Evolutionary conservation across 2,888 invertebrate genomes (phyloP).

Genomic region (Shargacucullia verbasci): DNA sequence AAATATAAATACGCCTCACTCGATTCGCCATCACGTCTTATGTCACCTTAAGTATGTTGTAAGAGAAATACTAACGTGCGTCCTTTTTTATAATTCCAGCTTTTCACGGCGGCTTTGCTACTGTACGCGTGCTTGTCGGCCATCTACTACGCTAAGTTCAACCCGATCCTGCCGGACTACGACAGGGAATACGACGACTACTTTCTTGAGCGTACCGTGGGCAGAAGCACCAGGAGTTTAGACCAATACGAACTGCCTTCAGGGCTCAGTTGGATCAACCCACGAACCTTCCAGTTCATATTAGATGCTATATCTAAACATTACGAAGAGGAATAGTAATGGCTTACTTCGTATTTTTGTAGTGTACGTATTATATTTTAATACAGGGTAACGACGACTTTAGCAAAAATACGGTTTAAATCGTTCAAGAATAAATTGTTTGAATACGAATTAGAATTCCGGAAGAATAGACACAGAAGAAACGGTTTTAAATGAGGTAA

Average conservation of each 20-base stretch:
- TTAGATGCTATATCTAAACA: conserved; percentile 87
- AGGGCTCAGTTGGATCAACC: conserved; percentile 88
- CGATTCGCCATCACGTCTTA: no score
- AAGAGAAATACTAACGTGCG: not conserved
- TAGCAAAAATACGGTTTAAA: conserved; percentile 2
- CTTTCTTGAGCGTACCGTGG: conserved; percentile 91
- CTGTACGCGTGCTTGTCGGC: conserved; percentile 96
- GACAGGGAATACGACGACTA: conserved; percentile 93
- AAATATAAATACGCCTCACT: no score
- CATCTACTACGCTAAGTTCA: conserved; percentile 96
- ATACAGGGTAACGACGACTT: conserved; percentile 51
- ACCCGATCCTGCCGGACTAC: conserved; percentile 94
- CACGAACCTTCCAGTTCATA: conserved; percentile 91
- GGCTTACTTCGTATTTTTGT: not conserved
- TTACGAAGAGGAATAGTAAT: conserved; percentile 70
- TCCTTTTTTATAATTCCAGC: conserved; percentile 84
- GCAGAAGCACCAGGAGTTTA: conserved; percentile 81
- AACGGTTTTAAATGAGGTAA: not conserved
- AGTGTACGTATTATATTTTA: conserved; percentile 26
- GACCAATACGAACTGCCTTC: conserved; percentile 77
- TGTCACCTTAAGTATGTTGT: no score
- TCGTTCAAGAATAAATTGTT: not conserved
- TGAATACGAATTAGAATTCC: not conserved
- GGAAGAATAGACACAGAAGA: not conserved
- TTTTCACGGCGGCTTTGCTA: conserved; percentile 93